Evolutionary conservation across 2,888 invertebrate genomes (phyloP).

Genomic region (Pseudeuparius sepicola): DNA sequence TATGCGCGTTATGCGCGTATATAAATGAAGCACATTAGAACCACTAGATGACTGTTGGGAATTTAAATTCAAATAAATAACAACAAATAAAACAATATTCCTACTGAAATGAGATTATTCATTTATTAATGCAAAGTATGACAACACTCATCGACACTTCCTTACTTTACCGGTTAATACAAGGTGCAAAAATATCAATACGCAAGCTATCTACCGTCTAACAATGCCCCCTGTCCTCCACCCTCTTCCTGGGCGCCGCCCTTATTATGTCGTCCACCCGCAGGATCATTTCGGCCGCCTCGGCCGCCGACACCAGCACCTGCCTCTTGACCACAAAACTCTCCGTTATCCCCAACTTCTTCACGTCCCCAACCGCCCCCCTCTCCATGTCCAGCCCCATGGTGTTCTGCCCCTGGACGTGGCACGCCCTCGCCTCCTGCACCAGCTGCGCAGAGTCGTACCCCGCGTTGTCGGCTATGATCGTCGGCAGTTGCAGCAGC

Average conservation of each 20-base stretch:
- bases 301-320: constrained; percentile 86
- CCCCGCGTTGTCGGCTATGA: constrained; percentile 97
- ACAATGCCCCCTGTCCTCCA: constrained; percentile 77
- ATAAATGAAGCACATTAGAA: no score
- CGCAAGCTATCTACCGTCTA: no score
- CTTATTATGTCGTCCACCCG: constrained; percentile 96
- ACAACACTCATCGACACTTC: no score
- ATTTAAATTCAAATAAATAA: no score
- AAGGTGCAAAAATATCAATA: no score
- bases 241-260: constrained; percentile 79
- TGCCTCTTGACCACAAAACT: constrained; percentile 96
- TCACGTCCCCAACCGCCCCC: constrained; percentile 85
- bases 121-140: no score
- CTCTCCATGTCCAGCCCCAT: constrained; percentile 84
- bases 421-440: constrained; percentile 83
- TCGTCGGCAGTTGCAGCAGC: constrained; percentile 80
- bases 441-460: constrained; percentile 94
- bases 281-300: constrained; percentile 98
- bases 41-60: no score
- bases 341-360: constrained; percentile 85
- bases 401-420: constrained; percentile 58
- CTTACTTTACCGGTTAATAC: no score
- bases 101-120: no score
- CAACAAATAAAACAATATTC: no score
- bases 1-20: no score